Evolutionary conservation across 2,797 vertebrate genomes (phyloP), one percentile per base, ranked within the genome.

Genomic region (Crax fasciolata): DNA sequence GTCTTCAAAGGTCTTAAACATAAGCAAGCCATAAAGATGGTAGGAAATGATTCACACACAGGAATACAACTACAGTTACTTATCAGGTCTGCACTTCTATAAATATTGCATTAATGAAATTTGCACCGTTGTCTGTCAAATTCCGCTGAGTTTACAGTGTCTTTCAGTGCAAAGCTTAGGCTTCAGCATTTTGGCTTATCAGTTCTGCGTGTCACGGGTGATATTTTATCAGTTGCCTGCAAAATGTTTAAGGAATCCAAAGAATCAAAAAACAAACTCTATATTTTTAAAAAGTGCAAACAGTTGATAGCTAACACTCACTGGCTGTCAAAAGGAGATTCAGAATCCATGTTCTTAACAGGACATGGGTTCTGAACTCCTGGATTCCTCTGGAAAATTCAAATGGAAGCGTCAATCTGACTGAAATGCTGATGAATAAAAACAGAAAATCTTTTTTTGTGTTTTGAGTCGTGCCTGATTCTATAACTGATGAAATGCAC

Each of bases 41-140:
- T 13, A 84, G 27, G 39, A 88, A 73, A 80, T 1, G 0, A 28
- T 55, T 71, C 57, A 61, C 23, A 12, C 15, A 28, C 62, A 52
- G 39, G 19, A 84, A 72, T 52, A 75, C 17, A 75, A 75, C 28
- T 59, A 35, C 5, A 55, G 51, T 66, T 85, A 68, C 23, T 77
- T 70, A 41, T 21, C 51, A 70, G 13, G 20, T 68, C 62, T 82
- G 35, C 23, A 61, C 15, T 57, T 80, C 48, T 43, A 77, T 27
- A 78, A 88, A 66, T 88, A 83, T 73, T 90, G 90, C 3, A 19
- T 66, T 63, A 58, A 46, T 39, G 13, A 16, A 67, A 72, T 88
- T 93, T 86, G 58, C 67, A 61, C 51, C 46, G 13, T 87, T 73
- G 10, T 51, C 73, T 88, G 48, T 63, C 13, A 74, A 74, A 85